These are phyloP conservation scores for Tuberolachnus salignus DNA, from an alignment of 2,888 invertebrate genomes.

Conservation along the genomic window DNA sequence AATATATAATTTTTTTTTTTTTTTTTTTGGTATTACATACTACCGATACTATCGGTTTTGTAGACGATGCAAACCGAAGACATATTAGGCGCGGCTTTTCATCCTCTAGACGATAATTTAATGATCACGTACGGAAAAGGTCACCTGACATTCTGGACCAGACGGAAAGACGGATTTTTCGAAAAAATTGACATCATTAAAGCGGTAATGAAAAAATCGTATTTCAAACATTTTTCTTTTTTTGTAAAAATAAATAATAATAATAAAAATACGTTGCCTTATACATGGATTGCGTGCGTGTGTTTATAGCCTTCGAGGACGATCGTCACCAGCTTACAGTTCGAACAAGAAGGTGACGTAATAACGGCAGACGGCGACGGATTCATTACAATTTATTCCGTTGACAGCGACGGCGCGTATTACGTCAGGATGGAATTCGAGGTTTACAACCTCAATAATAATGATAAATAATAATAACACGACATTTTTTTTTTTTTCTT, in stretches of 20 bases:
- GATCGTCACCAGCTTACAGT: constrained; percentile 84
- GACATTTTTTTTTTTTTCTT: background rate
- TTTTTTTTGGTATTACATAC: too few relatives aligned
- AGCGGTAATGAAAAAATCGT: constrained; percentile 66
- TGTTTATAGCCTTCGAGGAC: constrained; percentile 78
- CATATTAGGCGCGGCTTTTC: constrained; percentile 86
- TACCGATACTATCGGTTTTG: too few relatives aligned
- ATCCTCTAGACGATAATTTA: constrained; percentile 88
- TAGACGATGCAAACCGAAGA: constrained; percentile 90
- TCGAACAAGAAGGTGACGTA: constrained; percentile 89
- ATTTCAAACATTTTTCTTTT: too few relatives aligned
- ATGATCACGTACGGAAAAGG: constrained; percentile 90
- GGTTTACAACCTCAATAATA: too few relatives aligned
- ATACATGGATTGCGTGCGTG: too few relatives aligned
- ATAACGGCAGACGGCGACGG: constrained; percentile 92
- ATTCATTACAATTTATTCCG: constrained; percentile 87
- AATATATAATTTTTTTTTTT: too few relatives aligned
- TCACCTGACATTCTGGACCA: constrained; percentile 90
- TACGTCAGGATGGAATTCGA: constrained; percentile 88
- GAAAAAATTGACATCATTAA: constrained; percentile 88
- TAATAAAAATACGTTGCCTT: too few relatives aligned
- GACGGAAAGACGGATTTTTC: constrained; percentile 88
- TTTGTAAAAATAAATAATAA: too few relatives aligned
- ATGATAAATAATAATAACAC: background rate
- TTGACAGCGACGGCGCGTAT: constrained; percentile 86